Base-by-base conservation (phyloP, 2,888 invertebrate species). In the Cerceris rybyensis region DNA sequence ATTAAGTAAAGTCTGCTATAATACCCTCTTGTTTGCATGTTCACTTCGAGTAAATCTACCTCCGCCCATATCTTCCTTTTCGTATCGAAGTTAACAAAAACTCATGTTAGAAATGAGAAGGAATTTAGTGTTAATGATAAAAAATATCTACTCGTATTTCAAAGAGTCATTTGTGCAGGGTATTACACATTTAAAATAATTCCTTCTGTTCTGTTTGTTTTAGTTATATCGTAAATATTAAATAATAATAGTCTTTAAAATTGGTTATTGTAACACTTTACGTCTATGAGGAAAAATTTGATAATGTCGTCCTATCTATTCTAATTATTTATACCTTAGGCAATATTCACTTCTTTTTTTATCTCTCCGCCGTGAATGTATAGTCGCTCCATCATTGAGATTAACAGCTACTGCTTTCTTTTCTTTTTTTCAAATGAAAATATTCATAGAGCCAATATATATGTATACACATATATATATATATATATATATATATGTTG, bases 251-350 rank as follows among this genome's bases (percentile, higher is more conserved):
- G 83, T 83, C 84, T 88, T 89, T 86, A 87, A 89, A 86, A 88
- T 87, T 88, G 85, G 76, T 88, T 87, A 86, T 85, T 85, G 75
- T 88, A 89, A 89, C 87, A 88, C 80, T 88, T 84, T 86, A 88
- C 78, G 71, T 86, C 86, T 90, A 89, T 74, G 82, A 88, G 84
- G 89, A 89, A 89, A 88, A 90, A 91, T 91, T 90, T 90, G 85
- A 91, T 91, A 90, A 90, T 88, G 86, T 88, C 89, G 86, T 88
- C 90, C 91, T 92, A 91, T 88, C 91, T 91, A 91, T 85, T 76
- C 91, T 91, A 91, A 77, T 88, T 80, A 83, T 85, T 86, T 88
- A 86, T 86, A 87, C 77, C 60, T 86, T 87, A 89, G 83, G 85
- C 80, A 83, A 84, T 86, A 84, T 82, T 80, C 82, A 74, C 81